These are phyloP conservation scores for Microctonus brassicae DNA, from an alignment of 2,888 invertebrate species.

Conservation along the genomic window DNA sequence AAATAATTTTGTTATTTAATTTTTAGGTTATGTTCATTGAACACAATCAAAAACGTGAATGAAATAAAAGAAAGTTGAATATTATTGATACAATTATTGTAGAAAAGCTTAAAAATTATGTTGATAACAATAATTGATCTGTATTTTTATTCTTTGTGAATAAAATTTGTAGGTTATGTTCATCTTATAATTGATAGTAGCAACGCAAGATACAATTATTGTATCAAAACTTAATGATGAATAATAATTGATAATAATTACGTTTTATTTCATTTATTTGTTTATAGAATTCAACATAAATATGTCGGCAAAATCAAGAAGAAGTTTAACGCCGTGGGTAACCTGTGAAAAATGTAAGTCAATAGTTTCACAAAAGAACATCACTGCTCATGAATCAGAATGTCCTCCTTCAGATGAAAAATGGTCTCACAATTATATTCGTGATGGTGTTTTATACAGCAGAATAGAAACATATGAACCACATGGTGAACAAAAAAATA, in stretches of 20 bases:
- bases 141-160: no score
- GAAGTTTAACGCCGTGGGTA: constrained; percentile 73
- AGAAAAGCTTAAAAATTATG: no score
- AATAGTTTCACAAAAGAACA: constrained; percentile 74
- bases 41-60: no score
- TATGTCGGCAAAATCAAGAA: constrained; percentile 71
- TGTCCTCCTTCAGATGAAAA: constrained; percentile 70
- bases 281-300: neutral
- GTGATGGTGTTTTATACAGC: constrained; percentile 58
- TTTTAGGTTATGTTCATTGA: no score
- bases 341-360: constrained; percentile 76
- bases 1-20: no score
- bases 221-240: no score
- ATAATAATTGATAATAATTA: no score
- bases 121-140: no score
- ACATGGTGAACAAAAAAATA: constrained; percentile 54
- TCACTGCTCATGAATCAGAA: constrained; percentile 72
- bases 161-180: neutral
- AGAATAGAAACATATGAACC: constrained; percentile 58
- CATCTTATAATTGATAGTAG: neutral
- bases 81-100: no score
- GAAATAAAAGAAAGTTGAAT: no score
- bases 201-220: no score
- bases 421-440: constrained; percentile 65
- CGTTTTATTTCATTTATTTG: neutral